phyloP scores from a whole-genome alignment of 2,888 invertebrate species.

The Drosophila longiperda region DNA sequence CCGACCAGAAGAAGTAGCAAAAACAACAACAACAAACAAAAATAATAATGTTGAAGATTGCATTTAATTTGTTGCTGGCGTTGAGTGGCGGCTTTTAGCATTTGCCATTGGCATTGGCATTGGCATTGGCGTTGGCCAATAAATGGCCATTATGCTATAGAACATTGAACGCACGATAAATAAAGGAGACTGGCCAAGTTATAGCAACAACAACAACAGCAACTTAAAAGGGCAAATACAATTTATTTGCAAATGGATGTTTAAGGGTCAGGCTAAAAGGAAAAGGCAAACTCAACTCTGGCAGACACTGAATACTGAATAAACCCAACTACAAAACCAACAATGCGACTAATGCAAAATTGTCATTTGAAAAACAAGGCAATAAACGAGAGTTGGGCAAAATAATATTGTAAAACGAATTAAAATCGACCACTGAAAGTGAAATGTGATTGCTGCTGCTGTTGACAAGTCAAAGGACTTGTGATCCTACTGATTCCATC shows the following conservation, averaged over 20 bases:
- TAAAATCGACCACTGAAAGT: conserved; percentile 22
- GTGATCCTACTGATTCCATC: conserved; percentile 2
- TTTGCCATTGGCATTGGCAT: conserved; percentile 26
- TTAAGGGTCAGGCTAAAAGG: conserved; percentile 70
- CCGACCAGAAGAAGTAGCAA: conserved; percentile 16
- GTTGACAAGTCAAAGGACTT: conserved; percentile 30
- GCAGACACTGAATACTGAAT: conserved; percentile 10
- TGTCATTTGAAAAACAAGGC: conserved; percentile 31
- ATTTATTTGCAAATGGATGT: conserved; percentile 81
- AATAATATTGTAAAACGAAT: conserved; percentile 21
- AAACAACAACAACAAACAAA: not conserved
- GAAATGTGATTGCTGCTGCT: conserved; percentile 9
- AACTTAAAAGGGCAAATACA: conserved; percentile 61
- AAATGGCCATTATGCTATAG: conserved; percentile 74
- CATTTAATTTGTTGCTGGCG: conserved; percentile 49
- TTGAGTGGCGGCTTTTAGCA: conserved; percentile 27
- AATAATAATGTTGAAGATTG: conserved; percentile 55
- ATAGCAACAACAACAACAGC: conserved; percentile 26
- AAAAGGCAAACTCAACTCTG: conserved; percentile 19
- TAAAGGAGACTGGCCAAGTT: conserved; percentile 45
- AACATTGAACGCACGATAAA: conserved; percentile 71
- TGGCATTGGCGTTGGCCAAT: conserved; percentile 56
- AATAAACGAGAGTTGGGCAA: conserved; percentile 17
- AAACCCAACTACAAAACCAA: conserved; percentile 15
- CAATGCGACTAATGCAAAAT: conserved; percentile 58